Base-by-base conservation (phyloP, 2,888 invertebrate species). In the Lepidocyrtoides sp. region DNA sequence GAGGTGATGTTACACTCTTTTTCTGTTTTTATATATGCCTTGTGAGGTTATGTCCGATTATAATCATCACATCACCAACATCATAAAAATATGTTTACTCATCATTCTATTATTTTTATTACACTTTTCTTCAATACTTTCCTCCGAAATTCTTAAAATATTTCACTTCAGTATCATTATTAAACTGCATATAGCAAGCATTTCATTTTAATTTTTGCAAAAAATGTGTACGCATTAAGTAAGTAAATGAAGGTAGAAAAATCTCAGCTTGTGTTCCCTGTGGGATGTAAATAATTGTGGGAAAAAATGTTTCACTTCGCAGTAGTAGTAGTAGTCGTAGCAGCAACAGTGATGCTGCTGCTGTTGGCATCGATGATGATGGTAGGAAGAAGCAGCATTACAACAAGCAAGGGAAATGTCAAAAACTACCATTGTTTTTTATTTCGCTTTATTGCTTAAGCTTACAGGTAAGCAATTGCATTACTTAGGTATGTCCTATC, bases 271-370 rank as follows among this genome's bases (percentile, higher is more conserved):
- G 77, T n/a, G 17, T 48, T 84, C 90, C 79, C 90, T 69, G 85
- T 75, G 79, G 91, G 86, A 91, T 63, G 69, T 75, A 72, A 91
- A 82, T 91, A 91, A 91, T 91, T 91, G 91, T 91, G 91, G 86
- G 91, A 91, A 91, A 54, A 84, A 51, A 32, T 36, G 48, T 63
- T 83, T 83, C 26, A 23, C 44, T 83, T 83, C 48, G 29, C 26
- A 23, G 26, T 48, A 48, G 63, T 48, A 63, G 29, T 20, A 8
- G 36, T 23, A 41, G 41, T 77, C 32, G 54, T 32, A 36, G 17
- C n/a, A 57, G 54, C 36, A 36, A 23, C 20, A 17, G 1, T 77
- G 77, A 0, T 26, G 51, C n/a, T 51, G 23, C 14, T 66, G 66
- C 12, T 63, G 29, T 1, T 63, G 63, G 23, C 4, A 14, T 4